Evolutionary conservation across 2,113 vertebrate species (phyloP).

Genomic region (Emydocephalus ijimae): DNA sequence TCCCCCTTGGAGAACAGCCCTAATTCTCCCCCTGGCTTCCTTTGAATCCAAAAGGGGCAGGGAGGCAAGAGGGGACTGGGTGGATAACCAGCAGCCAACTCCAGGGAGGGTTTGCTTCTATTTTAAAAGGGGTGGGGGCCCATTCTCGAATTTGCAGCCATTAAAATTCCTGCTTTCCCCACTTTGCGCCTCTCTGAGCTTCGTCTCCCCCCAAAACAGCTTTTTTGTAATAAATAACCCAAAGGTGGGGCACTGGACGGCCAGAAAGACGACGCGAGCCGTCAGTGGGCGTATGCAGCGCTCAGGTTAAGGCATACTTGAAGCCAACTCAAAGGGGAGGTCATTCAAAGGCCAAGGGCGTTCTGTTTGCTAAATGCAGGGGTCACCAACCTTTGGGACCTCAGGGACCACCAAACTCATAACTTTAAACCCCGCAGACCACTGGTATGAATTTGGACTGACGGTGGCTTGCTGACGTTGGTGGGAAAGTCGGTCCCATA

Average conservation of each 20-base stretch:
- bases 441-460: too few relatives aligned
- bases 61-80: neutral
- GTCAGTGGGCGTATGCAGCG: neutral
- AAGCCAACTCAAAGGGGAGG: too few relatives aligned
- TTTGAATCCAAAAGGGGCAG: neutral
- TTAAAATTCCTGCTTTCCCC: slow-evolving; percentile 5
- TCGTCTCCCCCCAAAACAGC: neutral
- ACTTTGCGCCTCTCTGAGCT: neutral
- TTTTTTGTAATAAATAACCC: neutral
- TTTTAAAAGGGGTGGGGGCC: neutral
- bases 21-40: neutral
- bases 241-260: neutral
- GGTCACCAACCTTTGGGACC: too few relatives aligned
- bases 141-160: neutral
- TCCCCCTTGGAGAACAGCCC: neutral
- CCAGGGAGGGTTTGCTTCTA: neutral
- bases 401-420: too few relatives aligned
- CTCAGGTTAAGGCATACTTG: neutral
- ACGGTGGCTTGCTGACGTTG: too few relatives aligned
- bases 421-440: too few relatives aligned
- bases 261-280: too few relatives aligned
- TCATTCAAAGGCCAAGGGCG: neutral
- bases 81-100: neutral
- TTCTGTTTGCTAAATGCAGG: neutral
- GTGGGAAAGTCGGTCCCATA: too few relatives aligned